Evolutionary conservation across 2,888 invertebrate genomes (phyloP).

Genomic region (Orthosia gracilis): DNA sequence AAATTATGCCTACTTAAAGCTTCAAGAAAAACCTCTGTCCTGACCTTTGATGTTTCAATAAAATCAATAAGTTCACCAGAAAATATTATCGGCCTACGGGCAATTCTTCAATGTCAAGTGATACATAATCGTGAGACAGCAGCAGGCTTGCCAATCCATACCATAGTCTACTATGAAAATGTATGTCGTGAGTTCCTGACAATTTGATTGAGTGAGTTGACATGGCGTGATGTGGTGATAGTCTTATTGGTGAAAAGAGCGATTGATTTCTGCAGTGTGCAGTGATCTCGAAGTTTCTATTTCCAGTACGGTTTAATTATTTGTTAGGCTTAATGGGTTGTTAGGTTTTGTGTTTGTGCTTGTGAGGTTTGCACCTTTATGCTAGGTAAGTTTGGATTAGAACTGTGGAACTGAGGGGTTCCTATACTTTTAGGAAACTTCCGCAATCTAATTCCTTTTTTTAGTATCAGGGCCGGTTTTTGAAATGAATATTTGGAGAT

Average conservation of each 20-base stretch:
- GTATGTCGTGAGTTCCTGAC: not conserved
- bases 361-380: no score
- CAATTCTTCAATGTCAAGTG: conserved; percentile 33
- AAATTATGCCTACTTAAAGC: not conserved
- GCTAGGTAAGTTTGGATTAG: not conserved
- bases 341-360: not conserved
- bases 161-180: not conserved
- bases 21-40: not conserved
- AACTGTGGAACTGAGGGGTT: not conserved
- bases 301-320: not conserved
- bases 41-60: conserved; percentile 6
- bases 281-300: not conserved
- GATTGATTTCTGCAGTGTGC: not conserved
- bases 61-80: conserved; percentile 23
- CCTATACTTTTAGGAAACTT: no score
- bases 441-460: no score
- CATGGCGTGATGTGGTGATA: not conserved
- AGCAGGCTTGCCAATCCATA: not conserved
- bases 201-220: not conserved
- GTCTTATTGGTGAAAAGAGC: not conserved
- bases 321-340: not conserved
- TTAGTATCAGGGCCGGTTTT: no score
- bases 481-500: no score
- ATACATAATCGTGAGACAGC: conserved; percentile 28
- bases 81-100: not conserved